Percentiles rank a stretch among this genome's conserved stretches.
These are phyloP conservation scores for Sphaerodactylus townsendi DNA, from an alignment of 2,113 vertebrate species.

Conservation along the genomic window DNA sequence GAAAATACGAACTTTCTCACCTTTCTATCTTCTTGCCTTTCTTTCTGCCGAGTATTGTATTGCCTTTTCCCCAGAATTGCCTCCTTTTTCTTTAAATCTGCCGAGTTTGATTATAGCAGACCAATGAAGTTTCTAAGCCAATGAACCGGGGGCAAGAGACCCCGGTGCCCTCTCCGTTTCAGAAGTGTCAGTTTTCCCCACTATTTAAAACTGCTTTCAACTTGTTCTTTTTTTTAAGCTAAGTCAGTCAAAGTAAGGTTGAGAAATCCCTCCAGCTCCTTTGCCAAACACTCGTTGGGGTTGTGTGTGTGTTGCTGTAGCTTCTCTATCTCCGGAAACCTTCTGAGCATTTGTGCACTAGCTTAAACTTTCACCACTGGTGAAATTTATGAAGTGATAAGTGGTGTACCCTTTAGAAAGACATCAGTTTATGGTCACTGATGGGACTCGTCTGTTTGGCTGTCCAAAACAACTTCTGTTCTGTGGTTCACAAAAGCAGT, in stretches of 20 bases:
- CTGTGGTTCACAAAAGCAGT: neutral
- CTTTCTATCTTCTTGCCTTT: conserved; percentile 56
- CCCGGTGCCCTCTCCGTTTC: conserved; percentile 53
- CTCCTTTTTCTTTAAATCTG: conserved; percentile 53
- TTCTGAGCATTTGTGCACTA: neutral
- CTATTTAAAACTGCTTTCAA: conserved; percentile 58
- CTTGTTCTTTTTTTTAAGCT: conserved; percentile 35
- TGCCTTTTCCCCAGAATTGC: conserved; percentile 53
- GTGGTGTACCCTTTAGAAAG: neutral
- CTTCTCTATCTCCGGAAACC: conserved; percentile 7
- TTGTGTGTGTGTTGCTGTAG: neutral
- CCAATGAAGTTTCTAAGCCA: conserved; percentile 53
- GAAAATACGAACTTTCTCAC: conserved; percentile 60
- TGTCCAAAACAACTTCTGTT: neutral
- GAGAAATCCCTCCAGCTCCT: conserved; percentile 42
- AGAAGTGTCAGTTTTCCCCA: conserved; percentile 59
- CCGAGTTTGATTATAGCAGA: conserved; percentile 63
- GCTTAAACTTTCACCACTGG: neutral
- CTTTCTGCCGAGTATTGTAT: conserved; percentile 53
- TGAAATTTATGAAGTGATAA: neutral
- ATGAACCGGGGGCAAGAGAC: conserved; percentile 45
- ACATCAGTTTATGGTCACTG: neutral
- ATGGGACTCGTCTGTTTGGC: too few relatives aligned
- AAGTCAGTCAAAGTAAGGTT: conserved; percentile 41
- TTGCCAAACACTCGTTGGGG: conserved; percentile 25